Evolutionary conservation across 1,140 invertebrate species (phyloP).

Genomic region (Hirudo medicinalis): DNA sequence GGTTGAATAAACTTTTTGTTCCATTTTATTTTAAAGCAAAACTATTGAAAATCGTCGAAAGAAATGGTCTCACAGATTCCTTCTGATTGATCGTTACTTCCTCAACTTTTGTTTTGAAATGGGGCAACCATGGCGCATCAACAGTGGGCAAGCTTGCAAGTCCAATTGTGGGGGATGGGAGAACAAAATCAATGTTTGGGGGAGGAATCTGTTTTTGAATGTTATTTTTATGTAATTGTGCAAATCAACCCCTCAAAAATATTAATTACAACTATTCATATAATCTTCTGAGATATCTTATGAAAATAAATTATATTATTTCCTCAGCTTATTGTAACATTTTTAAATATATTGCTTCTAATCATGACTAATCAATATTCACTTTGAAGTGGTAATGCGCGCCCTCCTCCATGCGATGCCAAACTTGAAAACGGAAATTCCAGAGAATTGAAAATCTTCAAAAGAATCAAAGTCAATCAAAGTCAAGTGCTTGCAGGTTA

Average conservation of each 20-base stretch:
- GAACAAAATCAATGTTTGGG: constrained; percentile 92
- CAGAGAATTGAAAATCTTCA: constrained; percentile 73
- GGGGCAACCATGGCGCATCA: constrained; percentile 94
- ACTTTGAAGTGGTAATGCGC: constrained; percentile 83
- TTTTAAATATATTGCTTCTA: too few species aligned
- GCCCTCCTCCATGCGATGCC: constrained; percentile 95
- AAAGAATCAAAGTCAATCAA: constrained; percentile 3
- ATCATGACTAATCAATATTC: not conserved
- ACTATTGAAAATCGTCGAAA: not conserved
- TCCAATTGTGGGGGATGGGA: constrained; percentile 95
- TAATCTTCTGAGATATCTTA: not conserved
- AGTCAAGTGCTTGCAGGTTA: not conserved
- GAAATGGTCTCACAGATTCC: constrained; percentile 61
- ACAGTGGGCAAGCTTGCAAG: constrained; percentile 52
- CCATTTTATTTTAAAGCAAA: not conserved
- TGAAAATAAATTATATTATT: too few species aligned
- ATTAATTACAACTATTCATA: not conserved
- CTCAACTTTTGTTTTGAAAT: constrained; percentile 93
- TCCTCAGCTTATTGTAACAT: too few species aligned
- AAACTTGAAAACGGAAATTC: constrained; percentile 94
- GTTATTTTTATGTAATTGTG: not conserved
- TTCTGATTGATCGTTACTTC: constrained; percentile 98
- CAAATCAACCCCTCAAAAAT: not conserved
- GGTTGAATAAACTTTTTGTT: not conserved
- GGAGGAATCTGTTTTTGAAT: constrained; percentile 59